A percentile compares a stretch with the other conserved stretches of the same genome.
Conservation (phyloP, 35 echinoderm and acorn worm genomes). For the Anneissia japonica region DNA sequence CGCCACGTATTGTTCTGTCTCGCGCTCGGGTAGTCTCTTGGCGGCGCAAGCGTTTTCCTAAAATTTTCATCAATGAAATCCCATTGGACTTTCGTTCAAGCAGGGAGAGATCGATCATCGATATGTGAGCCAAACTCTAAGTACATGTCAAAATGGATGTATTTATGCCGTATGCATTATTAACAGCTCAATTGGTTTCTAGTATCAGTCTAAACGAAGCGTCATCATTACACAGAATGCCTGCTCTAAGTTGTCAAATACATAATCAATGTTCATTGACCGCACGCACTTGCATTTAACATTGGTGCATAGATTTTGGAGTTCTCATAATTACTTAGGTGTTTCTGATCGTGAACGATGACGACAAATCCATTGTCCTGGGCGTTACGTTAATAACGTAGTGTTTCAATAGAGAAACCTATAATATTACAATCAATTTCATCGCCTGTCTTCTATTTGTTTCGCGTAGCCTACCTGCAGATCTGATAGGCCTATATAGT, state of each 20-base stretch:
- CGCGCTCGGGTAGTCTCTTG: neutral
- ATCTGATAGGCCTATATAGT: neutral
- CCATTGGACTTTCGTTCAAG: neutral
- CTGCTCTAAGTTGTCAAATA: neutral
- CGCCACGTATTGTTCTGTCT: neutral
- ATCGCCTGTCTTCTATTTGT: neutral
- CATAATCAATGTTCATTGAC: neutral
- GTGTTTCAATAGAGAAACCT: neutral
- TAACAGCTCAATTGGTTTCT: neutral
- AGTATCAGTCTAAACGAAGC: neutral
- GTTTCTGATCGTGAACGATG: neutral
- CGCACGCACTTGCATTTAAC: neutral
- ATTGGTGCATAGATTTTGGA: neutral
- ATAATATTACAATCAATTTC: neutral
- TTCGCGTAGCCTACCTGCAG: neutral
- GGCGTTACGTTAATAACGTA: neutral
- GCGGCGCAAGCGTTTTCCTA: neutral
- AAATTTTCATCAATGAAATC: neutral
- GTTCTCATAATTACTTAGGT: neutral
- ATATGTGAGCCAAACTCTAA: neutral
- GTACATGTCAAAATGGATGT: slow-evolving; percentile 1
- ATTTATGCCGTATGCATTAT: neutral
- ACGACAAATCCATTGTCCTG: neutral
- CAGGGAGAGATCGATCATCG: neutral
- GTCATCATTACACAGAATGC: too few species aligned